Evolutionary conservation across 1,140 invertebrate genomes (phyloP), one percentile per base, ranked within the genome.

Genomic region (Heliconius hermathena): DNA sequence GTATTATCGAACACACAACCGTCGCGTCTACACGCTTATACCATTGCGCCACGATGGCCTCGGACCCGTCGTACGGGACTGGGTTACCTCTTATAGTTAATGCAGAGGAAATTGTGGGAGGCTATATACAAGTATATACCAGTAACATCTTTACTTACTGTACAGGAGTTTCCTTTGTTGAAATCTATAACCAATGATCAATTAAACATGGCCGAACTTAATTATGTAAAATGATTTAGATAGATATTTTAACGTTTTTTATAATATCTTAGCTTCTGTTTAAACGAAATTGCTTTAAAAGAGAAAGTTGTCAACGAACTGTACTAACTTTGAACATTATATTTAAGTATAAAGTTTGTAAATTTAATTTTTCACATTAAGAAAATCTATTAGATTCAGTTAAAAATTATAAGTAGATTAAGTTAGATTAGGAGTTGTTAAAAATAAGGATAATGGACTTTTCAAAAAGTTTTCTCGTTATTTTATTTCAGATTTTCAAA

Each of bases 261-360:
- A 66, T 66, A 1, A 66, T 13, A 66, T 3, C 16, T 71, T 33
- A 71, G 18, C 16, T 20, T 38, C 71, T 38, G 29, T 71, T 38
- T 26, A 71, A 71, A 38, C 71, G n/a, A 71, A 71, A 71, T 72
- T 72, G 9, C 11, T 38, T 36, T 72, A n/a, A 41, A 72, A 38
- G 36, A 72, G 71, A 72, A 72, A 18, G 71, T 72, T 38, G 71
- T 72, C 57, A 3, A 29, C n/a, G 33, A 41, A 41, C 18, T 72
- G 36, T 38, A 20, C 5, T 36, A 72, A 41, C 71, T 72, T 22
- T 72, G 36, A 16, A 66, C 22, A 66, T 66, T 41, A 72, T 36
- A 72, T 41, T 72, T 72, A 72, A 72, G 71, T 72, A 71, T 38
- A 38, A 71, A 71, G 71, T 38, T 72, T 41, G 71, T 38, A 38